These are phyloP conservation scores for Priocnemis perturbator DNA, from an alignment of 2,888 invertebrate genomes.

Conservation along the genomic window DNA sequence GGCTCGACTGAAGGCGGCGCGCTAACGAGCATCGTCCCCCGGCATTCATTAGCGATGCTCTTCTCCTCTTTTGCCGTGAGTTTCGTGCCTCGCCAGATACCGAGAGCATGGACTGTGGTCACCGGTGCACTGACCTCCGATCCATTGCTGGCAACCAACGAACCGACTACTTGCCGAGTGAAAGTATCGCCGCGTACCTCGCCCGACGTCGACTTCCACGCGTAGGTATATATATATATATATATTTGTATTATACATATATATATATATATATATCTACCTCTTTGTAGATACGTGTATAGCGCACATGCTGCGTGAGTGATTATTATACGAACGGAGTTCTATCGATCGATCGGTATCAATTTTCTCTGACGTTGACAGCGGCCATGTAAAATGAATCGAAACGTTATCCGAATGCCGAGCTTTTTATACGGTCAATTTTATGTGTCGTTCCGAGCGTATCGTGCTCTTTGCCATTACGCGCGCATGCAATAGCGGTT, in stretches of 20 bases:
- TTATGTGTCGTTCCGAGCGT: too few relatives aligned
- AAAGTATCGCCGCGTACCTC: conserved; percentile 58
- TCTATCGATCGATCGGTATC: too few relatives aligned
- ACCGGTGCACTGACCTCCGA: conserved; percentile 70
- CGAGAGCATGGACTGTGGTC: conserved; percentile 53
- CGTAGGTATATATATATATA: too few relatives aligned
- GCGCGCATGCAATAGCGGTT: too few relatives aligned
- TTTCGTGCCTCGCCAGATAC: conserved; percentile 43
- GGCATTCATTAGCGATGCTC: conserved; percentile 30
- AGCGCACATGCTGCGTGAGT: conserved; percentile 13
- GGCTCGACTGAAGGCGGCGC: background rate
- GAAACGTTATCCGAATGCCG: too few relatives aligned
- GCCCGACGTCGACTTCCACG: too few relatives aligned
- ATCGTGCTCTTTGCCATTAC: too few relatives aligned
- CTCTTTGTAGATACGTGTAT: conserved; percentile 22
- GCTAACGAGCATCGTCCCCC: conserved; percentile 33
- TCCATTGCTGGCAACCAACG: conserved; percentile 62
- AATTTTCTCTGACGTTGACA: too few relatives aligned
- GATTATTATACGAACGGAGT: background rate
- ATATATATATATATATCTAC: conserved; percentile 34
- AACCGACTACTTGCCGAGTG: conserved; percentile 66
- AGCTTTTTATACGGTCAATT: too few relatives aligned
- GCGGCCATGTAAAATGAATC: too few relatives aligned
- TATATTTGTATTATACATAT: conserved; percentile 3
- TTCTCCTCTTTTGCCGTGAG: conserved; percentile 33